A percentile compares a stretch with the other conserved stretches of the same genome.
phyloP scores from a whole-genome alignment of 2,113 vertebrate species.

The Cyanistes caeruleus region DNA sequence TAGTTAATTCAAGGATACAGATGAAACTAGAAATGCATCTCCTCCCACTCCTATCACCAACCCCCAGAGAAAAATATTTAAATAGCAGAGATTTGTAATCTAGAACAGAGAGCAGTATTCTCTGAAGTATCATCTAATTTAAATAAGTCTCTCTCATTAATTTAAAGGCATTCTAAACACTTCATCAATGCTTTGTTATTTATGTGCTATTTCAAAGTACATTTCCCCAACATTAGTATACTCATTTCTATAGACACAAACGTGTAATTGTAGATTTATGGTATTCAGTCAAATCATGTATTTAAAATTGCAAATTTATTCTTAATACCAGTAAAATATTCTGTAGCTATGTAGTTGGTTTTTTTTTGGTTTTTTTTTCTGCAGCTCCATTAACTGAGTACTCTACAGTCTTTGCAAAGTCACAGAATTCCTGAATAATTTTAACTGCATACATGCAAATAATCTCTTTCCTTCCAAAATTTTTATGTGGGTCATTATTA shows the following conservation, averaged over 20 bases:
- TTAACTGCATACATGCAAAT: not conserved
- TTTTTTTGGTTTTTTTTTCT: not conserved
- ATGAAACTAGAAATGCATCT: slow-evolving; percentile 49
- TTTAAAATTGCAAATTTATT: not conserved
- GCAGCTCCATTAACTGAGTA: not conserved
- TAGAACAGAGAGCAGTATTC: slow-evolving; percentile 21
- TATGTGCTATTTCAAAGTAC: not conserved
- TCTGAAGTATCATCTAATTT: slow-evolving; percentile 20
- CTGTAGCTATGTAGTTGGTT: not conserved
- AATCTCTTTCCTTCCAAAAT: not conserved
- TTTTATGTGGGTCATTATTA: not conserved
- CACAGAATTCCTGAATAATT: slow-evolving; percentile 13
- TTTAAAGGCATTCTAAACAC: not conserved
- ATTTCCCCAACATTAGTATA: not conserved
- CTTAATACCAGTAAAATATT: not conserved
- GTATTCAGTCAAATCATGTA: not conserved
- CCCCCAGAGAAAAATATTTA: slow-evolving; percentile 33
- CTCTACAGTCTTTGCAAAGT: not conserved
- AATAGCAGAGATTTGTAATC: slow-evolving; percentile 44
- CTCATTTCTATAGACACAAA: not conserved
- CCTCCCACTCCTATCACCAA: slow-evolving; percentile 28
- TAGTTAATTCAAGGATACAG: slow-evolving; percentile 56
- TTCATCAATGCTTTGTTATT: not conserved
- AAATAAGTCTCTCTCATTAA: slow-evolving; percentile 9
- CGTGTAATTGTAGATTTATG: not conserved